Percentiles rank a stretch among this genome's conserved stretches.
Conservation (phyloP, 2,888 invertebrate genomes). For the Drosophila subsilvestris region DNA sequence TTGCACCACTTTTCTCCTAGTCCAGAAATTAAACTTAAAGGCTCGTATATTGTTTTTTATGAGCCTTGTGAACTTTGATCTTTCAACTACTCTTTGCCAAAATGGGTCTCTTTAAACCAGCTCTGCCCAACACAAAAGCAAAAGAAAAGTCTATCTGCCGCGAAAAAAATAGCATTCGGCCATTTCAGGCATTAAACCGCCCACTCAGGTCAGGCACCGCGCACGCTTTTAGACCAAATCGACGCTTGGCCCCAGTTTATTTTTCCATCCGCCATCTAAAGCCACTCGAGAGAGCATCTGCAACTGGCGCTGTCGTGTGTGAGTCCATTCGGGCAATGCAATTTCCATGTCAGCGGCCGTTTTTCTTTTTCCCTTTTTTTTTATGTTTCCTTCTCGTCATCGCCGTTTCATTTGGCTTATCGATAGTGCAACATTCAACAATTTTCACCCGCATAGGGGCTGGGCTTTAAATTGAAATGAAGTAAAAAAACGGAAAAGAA, state of each 20-base stretch:
- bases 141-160: neutral
- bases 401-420: slow-evolving; percentile 29
- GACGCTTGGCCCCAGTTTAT: slow-evolving; percentile 18
- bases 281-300: slow-evolving; percentile 22
- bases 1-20: too few species aligned
- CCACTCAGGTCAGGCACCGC: slow-evolving; percentile 13
- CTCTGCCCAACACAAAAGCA: slow-evolving; percentile 3
- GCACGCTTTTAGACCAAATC: slow-evolving; percentile 17
- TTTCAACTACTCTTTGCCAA: neutral
- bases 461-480: slow-evolving; percentile 1
- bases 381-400: neutral
- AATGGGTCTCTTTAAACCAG: slow-evolving; percentile 20
- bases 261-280: slow-evolving; percentile 10
- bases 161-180: slow-evolving; percentile 2
- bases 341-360: slow-evolving; percentile 56
- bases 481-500: neutral
- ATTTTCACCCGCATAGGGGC: slow-evolving; percentile 1
- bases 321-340: slow-evolving; percentile 65
- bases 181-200: slow-evolving; percentile 14
- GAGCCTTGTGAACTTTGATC: neutral
- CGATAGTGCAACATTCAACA: slow-evolving; percentile 24
- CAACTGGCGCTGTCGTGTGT: slow-evolving; percentile 30
- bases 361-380: slow-evolving; percentile 17
- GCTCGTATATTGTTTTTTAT: too few species aligned
- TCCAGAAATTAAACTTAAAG: too few species aligned